phyloP scores from a whole-genome alignment of 2,888 invertebrate species.

The Macrosoma leucophasiata region DNA sequence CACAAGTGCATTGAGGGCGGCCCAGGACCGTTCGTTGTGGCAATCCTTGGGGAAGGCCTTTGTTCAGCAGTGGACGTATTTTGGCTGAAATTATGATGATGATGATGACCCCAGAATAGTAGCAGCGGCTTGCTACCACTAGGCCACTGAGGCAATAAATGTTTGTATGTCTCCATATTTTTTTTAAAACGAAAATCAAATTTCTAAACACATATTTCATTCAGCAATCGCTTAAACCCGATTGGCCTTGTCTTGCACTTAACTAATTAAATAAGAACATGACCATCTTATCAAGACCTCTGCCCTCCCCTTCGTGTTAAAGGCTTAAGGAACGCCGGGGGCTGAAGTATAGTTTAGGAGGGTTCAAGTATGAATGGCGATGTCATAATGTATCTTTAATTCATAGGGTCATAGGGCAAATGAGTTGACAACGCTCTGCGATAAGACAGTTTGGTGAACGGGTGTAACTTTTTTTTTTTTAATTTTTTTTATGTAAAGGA shows the following conservation, averaged over 20 bases:
- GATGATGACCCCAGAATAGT: no score
- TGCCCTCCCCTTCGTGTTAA: neutral
- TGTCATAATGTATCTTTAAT: conserved; percentile 42
- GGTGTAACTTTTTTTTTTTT: conserved; percentile 27
- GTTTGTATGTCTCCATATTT: no score
- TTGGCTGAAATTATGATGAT: no score
- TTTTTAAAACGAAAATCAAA: no score
- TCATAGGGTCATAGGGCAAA: conserved; percentile 44
- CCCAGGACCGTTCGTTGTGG: no score
- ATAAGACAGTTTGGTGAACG: conserved; percentile 34
- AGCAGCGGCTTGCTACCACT: no score
- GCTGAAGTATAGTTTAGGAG: conserved; percentile 3
- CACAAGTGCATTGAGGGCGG: no score
- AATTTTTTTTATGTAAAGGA: neutral
- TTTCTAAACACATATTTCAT: no score
- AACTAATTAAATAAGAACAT: conserved; percentile 1
- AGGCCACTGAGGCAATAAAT: no score
- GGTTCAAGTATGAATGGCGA: conserved; percentile 33
- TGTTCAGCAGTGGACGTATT: no score
- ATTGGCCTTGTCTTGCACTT: conserved; percentile 5
- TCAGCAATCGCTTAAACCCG: conserved; percentile 2
- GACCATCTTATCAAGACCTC: conserved; percentile 4
- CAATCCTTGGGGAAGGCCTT: no score
- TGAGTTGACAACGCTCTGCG: conserved; percentile 47
- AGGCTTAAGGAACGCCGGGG: neutral